A percentile compares a stretch with the other conserved stretches of the same genome.
These are phyloP conservation scores for Montipora sp. DNA, from an alignment of 64 coral and sea anemone genomes.

Conservation along the genomic window DNA sequence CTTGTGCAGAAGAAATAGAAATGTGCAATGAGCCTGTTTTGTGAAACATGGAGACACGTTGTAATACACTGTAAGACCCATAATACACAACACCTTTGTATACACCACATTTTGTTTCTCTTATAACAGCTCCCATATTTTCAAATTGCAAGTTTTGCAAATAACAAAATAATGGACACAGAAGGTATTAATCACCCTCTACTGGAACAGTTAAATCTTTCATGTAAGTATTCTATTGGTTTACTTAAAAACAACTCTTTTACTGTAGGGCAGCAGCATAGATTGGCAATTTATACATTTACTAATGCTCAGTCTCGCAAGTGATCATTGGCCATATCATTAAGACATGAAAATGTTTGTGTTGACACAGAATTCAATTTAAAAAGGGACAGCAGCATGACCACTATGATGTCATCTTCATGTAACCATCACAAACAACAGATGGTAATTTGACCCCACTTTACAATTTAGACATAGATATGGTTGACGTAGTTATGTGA, in stretches of 20 bases:
- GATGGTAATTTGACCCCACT: no score
- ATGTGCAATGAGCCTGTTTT: no score
- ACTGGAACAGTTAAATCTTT: conserved; percentile 90
- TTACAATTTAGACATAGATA: no score
- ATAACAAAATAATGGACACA: conserved; percentile 95
- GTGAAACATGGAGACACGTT: no score
- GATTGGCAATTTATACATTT: no score
- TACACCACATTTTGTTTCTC: background rate
- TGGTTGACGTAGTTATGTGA: no score
- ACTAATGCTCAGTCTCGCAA: no score
- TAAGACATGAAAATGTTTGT: background rate
- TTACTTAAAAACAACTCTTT: no score
- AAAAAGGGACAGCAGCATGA: background rate
- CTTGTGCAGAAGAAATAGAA: background rate
- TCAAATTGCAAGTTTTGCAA: conserved; percentile 97
- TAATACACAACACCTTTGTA: no score
- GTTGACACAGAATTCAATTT: background rate
- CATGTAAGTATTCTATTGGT: conserved; percentile 70
- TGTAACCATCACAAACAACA: background rate
- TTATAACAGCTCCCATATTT: conserved; percentile 87
- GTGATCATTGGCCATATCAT: no score
- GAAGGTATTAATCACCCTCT: conserved; percentile 93
- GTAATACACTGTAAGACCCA: no score
- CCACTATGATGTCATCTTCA: background rate
- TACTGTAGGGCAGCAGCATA: no score